A percentile compares a stretch with the other conserved stretches of the same genome.
These are phyloP conservation scores for Kryptopterus vitreolus DNA, from an alignment of 2,797 vertebrate genomes.

Conservation along the genomic window DNA sequence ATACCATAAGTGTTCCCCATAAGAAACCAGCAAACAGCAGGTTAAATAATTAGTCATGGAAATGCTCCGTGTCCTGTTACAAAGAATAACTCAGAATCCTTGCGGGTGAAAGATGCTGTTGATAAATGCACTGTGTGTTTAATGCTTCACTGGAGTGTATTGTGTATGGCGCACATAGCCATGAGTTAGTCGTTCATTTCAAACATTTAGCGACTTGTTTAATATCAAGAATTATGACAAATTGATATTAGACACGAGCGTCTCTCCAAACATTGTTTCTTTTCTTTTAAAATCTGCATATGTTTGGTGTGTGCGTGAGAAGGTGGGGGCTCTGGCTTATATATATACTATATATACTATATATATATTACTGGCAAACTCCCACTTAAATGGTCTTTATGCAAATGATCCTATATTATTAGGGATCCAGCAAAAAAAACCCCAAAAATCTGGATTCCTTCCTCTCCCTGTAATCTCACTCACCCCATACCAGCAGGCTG, in stretches of 20 bases:
- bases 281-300: not conserved
- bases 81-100: constrained; percentile 6
- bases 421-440: not conserved
- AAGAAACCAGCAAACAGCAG: not conserved
- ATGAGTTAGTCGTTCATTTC: constrained; percentile 4
- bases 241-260: no score
- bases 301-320: not conserved
- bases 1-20: not conserved
- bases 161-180: not conserved
- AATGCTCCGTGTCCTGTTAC: not conserved
- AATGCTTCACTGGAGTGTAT: constrained; percentile 3
- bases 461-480: constrained; percentile 57
- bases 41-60: constrained; percentile 11
- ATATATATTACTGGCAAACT: not conserved
- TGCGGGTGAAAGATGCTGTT: constrained; percentile 3
- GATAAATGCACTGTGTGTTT: not conserved
- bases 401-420: no score
- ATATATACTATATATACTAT: no score
- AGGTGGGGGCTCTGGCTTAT: not conserved
- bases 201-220: constrained; percentile 11
- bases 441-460: not conserved
- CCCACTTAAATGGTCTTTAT: not conserved
- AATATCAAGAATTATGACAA: constrained; percentile 5
- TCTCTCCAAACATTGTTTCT: not conserved
- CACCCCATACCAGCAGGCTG: constrained; percentile 93